Percentiles rank a stretch among this genome's conserved stretches.
Evolutionary conservation across 2,888 invertebrate genomes (phyloP).

Genomic region (Hyposoter dolosus): DNA sequence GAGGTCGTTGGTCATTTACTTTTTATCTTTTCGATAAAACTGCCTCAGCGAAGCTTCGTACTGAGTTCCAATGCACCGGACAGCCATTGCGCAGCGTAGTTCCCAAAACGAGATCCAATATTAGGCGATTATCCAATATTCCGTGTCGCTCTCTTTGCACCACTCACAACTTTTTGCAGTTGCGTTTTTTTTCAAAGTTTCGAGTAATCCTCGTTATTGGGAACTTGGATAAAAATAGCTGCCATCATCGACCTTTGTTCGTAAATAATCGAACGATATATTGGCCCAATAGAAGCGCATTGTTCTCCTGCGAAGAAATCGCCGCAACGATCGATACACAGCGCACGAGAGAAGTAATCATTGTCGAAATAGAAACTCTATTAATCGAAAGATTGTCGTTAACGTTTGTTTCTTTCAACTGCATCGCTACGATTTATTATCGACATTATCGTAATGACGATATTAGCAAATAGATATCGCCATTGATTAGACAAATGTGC

Average conservation of each 20-base stretch:
- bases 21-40: background rate
- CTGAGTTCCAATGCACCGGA: background rate
- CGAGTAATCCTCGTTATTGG: background rate
- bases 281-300: background rate
- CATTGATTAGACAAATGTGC: background rate
- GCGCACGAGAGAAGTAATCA: background rate
- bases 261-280: background rate
- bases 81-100: background rate
- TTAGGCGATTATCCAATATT: background rate
- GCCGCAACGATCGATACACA: background rate
- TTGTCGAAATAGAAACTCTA: background rate
- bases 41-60: background rate
- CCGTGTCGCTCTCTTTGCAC: background rate
- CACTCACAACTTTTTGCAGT: background rate
- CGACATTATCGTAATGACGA: background rate
- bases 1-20: background rate
- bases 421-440: background rate
- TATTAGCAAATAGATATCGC: background rate
- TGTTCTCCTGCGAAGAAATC: background rate
- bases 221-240: background rate
- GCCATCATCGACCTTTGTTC: slow-evolving; percentile 3
- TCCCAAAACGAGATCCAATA: background rate
- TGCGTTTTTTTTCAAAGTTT: background rate
- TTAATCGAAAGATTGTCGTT: background rate
- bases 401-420: background rate